phyloP scores from a whole-genome alignment of 2,113 vertebrate species.

The Furnarius figulus region DNA sequence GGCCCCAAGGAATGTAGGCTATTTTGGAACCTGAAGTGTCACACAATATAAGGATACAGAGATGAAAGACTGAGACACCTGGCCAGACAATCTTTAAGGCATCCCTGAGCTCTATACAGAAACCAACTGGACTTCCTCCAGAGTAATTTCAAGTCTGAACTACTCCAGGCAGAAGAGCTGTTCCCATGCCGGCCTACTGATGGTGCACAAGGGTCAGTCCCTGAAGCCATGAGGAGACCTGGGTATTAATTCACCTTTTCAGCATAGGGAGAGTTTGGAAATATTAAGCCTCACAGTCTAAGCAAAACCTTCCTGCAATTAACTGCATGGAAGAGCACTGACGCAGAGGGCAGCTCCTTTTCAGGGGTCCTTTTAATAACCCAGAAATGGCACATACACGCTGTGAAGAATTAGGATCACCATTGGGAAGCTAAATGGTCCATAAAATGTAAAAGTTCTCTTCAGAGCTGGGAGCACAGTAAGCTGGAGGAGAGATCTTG shows the following conservation, averaged over 20 bases:
- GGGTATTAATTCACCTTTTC: slow-evolving; percentile 59
- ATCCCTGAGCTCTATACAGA: background rate
- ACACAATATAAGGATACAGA: background rate
- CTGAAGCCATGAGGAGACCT: background rate
- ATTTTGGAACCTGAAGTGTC: slow-evolving; percentile 11
- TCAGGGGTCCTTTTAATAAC: slow-evolving; percentile 41
- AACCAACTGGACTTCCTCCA: slow-evolving; percentile 20
- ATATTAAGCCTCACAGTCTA: slow-evolving; percentile 9
- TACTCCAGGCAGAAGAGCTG: background rate
- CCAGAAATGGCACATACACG: slow-evolving; percentile 31
- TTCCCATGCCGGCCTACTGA: background rate
- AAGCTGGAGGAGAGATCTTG: background rate
- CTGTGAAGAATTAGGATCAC: slow-evolving; percentile 58
- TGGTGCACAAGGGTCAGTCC: slow-evolving; percentile 39
- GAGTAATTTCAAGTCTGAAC: slow-evolving; percentile 31
- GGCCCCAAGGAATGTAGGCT: background rate
- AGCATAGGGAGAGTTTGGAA: slow-evolving; percentile 27
- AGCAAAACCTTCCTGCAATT: slow-evolving; percentile 26
- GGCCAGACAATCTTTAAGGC: background rate
- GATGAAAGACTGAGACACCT: background rate
- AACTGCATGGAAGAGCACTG: slow-evolving; percentile 8
- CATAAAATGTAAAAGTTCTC: slow-evolving; percentile 41
- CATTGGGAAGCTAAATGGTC: slow-evolving; percentile 46
- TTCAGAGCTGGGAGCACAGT: background rate
- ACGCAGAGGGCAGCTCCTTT: slow-evolving; percentile 38